Evolutionary conservation across 1,140 invertebrate species (phyloP).

Genomic region (Oscheius sp.): DNA sequence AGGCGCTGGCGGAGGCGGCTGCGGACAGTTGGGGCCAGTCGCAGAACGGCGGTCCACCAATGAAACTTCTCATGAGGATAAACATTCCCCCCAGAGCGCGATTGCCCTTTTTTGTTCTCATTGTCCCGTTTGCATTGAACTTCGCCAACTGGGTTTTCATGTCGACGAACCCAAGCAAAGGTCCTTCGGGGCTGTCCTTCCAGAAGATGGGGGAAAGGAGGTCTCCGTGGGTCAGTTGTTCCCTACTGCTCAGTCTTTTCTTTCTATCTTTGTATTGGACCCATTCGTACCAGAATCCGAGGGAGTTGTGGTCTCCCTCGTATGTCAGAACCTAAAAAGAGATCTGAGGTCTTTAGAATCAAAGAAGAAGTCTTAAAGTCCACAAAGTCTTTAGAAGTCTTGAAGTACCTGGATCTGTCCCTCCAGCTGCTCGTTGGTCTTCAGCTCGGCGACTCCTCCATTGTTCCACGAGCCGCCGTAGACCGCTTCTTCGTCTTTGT

Average conservation of each 20-base stretch:
- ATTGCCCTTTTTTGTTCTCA: neutral
- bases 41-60: slow-evolving; percentile 42
- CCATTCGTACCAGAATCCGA: too few relatives aligned
- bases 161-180: slow-evolving; percentile 42
- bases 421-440: too few relatives aligned
- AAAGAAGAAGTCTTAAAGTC: too few relatives aligned
- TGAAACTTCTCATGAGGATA: slow-evolving; percentile 39
- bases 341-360: too few relatives aligned
- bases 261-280: too few relatives aligned
- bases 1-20: slow-evolving; percentile 5
- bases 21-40: slow-evolving; percentile 43
- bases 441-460: slow-evolving; percentile 14
- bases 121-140: neutral
- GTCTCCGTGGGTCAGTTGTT: slow-evolving; percentile 5
- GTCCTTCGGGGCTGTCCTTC: slow-evolving; percentile 7
- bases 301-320: too few relatives aligned
- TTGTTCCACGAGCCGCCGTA: slow-evolving; percentile 18
- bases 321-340: too few relatives aligned
- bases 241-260: too few relatives aligned
- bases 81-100: slow-evolving; percentile 35
- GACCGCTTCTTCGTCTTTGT: slow-evolving; percentile 28
- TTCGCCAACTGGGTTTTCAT: slow-evolving; percentile 42
- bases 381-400: too few relatives aligned
- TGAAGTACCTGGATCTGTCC: too few relatives aligned
- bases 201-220: slow-evolving; percentile 21